These are phyloP conservation scores for Notolabrus celidotus DNA, from an alignment of 2,797 vertebrate genomes.

Conservation along the genomic window DNA sequence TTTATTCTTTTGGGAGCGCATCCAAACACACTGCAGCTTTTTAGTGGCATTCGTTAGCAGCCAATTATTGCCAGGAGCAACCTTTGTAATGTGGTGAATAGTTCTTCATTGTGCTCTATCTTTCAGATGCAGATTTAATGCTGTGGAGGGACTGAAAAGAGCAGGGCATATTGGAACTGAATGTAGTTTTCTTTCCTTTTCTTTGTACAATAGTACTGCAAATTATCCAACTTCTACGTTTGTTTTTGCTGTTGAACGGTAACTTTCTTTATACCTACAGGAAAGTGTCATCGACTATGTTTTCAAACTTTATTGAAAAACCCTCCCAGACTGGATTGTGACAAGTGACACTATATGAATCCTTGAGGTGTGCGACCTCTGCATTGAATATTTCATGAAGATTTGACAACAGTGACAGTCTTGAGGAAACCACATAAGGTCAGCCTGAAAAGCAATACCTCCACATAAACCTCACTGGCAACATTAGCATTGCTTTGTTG, in stretches of 20 bases:
- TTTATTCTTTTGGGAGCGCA: no score
- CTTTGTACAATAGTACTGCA: no score
- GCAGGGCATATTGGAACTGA: no score
- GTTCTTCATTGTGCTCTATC: no score
- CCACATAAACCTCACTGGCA: not conserved
- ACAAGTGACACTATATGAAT: slow-evolving; percentile 20
- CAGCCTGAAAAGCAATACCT: slow-evolving; percentile 27
- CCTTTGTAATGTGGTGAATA: not conserved
- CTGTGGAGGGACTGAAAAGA: no score
- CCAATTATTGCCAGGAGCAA: not conserved
- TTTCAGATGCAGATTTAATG: no score
- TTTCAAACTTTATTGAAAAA: not conserved
- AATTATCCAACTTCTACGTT: no score
- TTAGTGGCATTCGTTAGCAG: not conserved
- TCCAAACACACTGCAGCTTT: not conserved
- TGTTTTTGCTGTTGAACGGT: not conserved
- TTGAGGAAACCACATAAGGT: slow-evolving; percentile 17
- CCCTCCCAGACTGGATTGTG: not conserved
- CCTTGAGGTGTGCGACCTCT: slow-evolving; percentile 11
- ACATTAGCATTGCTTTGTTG: not conserved
- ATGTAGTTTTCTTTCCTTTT: no score
- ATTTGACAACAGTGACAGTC: slow-evolving; percentile 27
- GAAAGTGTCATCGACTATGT: not conserved
- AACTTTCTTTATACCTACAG: not conserved
- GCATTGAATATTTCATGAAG: slow-evolving; percentile 53